Evolutionary conservation across 2,888 invertebrate genomes (phyloP), one percentile per base, ranked within the genome.

Genomic region (Cylloceria caligata): DNA sequence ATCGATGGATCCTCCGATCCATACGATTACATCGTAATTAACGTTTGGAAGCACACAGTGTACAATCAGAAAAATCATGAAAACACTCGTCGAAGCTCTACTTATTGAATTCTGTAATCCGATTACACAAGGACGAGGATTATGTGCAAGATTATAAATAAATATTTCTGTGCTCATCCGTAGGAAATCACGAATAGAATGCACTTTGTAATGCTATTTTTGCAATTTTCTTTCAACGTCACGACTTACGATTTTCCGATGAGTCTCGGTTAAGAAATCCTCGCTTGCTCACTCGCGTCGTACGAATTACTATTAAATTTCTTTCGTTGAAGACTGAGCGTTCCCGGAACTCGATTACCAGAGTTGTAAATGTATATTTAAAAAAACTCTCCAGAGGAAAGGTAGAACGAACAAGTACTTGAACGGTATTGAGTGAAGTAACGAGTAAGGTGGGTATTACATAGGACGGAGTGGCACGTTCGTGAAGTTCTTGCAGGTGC

Each of bases 401-500:
- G 13, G 11, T 3, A 13, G 24, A 52, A 52, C 36, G 30, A 19
- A 30, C 49, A 49, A 47, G 49, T 34, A 67, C 4, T 19, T 67
- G 16, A 49, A 34, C 13, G 67, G 6, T 47, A 11, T 67, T 34
- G 67, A 47, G 2, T 34, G 27, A 1, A 16, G 4, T 3, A 1
- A 49, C 6, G 21, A 67, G 47, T 24, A 34, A 49, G 19, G 67
- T 34, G 30, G 67, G 30, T 47, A 30, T 19, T 21, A 49, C 11
- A 30, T 30, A 19, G 19, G 34, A 16, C 16, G 27, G 30, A 49
- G 47, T 21, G 16, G 27, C 67, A 52, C 49, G 68, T 34, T 30
- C 49, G 36, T 39, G 9, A 27, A 69, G 24, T 52, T 69, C 55
- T 36, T 13, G n/a, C 7, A 13, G n/a, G 52, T 52, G 52, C 24